Percentiles rank a stretch among this genome's conserved stretches.
phyloP scores from a whole-genome alignment of 2,888 invertebrate species.

The Gonocerus acuteangulatus region DNA sequence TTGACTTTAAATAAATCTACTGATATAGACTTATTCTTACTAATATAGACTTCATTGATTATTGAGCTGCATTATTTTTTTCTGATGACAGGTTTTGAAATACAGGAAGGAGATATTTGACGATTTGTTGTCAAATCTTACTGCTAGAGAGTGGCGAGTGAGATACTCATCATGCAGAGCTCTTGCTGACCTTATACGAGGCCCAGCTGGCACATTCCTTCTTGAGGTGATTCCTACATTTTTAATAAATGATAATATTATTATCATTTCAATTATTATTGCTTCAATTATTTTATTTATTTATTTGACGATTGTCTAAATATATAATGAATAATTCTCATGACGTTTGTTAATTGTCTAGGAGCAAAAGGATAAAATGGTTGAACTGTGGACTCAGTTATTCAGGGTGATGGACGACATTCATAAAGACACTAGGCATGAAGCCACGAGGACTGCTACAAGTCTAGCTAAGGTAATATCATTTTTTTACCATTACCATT shows the following conservation, averaged over 20 bases:
- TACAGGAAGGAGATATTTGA: slow-evolving; percentile 72
- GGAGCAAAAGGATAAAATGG: slow-evolving; percentile 44
- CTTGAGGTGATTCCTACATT: not conserved
- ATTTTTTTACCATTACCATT: no score
- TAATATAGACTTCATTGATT: no score
- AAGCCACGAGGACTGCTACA: slow-evolving; percentile 63
- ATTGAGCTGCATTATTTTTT: not conserved
- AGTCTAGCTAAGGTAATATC: slow-evolving; percentile 71
- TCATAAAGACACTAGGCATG: slow-evolving; percentile 74
- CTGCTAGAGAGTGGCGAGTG: slow-evolving; percentile 78
- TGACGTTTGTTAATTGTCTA: slow-evolving; percentile 40
- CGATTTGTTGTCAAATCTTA: slow-evolving; percentile 73
- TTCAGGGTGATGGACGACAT: slow-evolving; percentile 92
- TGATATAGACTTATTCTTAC: no score
- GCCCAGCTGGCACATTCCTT: slow-evolving; percentile 41
- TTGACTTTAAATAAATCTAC: no score
- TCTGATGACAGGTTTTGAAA: slow-evolving; percentile 58
- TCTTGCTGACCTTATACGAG: slow-evolving; percentile 72
- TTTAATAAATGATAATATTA: not conserved
- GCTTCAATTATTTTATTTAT: slow-evolving; percentile 13
- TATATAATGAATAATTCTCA: not conserved
- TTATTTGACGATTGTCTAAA: not conserved
- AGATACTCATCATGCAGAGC: slow-evolving; percentile 87
- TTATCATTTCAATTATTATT: slow-evolving; percentile 5
- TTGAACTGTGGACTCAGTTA: slow-evolving; percentile 68